Evolutionary conservation across 2,888 invertebrate genomes (phyloP), one percentile per base, ranked within the genome.

Genomic region (Pristionchus maxplancki): DNA sequence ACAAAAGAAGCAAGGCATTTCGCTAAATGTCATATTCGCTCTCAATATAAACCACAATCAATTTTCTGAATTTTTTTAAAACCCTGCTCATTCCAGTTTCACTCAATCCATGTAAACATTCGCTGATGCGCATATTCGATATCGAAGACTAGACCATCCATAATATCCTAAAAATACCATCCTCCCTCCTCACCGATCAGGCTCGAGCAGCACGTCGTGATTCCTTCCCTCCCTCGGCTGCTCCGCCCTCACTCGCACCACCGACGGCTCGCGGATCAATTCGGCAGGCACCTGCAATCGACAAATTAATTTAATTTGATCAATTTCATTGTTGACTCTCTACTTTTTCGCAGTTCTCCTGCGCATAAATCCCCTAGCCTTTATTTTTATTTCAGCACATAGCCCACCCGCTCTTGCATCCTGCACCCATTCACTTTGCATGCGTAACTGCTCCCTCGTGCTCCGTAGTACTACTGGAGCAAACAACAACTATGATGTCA

Each of bases 241-340:
- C 40, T 82, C 40, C 40, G 50, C 82, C 8, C 31, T 48, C 31
- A 82, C 82, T 44, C 53, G 4, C 24, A 53, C 34, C 34, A 53
- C 53, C 20, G 8, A 34, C 28, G 82, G 82, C 53, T 83, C 82
- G 3, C 82, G 24, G 24, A 83, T 34, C 53, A 83, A 34, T 20
- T 83, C 82, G 24, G 82, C 82, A 15, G 82, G 82, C 53, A 83
- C 53, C 82, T 83, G 44, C 53, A 83, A 53, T 34, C 24, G 9
- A 24, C 0, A 11, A 82, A 31, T 50, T 82, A 53, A 15, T 20
- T 74, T 5, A n/a, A 71, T 34, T 34, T 71, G 6, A 71, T 71
- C 5, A 71, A 58, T n/a, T 24, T 17, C 17, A 8, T 17, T 58
- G 8, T 58, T 58, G 11, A 44, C 44, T 11, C 15, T 58, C 15